phyloP scores from a whole-genome alignment of 2,797 vertebrate species.

The Hypotaenidia philippensis region DNA sequence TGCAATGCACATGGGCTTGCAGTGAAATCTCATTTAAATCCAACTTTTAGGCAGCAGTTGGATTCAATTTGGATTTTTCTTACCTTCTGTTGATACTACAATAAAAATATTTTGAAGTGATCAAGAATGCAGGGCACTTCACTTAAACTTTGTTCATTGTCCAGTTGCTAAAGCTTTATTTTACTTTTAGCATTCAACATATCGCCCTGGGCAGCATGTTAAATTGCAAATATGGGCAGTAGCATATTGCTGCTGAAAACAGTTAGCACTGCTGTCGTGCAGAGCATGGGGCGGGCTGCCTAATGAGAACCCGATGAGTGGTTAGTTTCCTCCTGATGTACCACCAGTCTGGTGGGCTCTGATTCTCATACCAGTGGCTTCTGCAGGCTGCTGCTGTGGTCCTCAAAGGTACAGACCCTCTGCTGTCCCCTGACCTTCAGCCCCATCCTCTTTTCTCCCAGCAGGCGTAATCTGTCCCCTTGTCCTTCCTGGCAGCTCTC shows the following conservation, averaged over 20 bases:
- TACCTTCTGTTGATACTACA: neutral
- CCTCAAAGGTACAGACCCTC: accelerated
- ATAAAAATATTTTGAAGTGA: neutral
- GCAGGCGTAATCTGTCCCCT: accelerated
- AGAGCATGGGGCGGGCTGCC: neutral
- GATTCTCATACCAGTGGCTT: neutral
- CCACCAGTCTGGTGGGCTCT: neutral
- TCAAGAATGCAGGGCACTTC: neutral
- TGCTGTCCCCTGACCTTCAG: neutral
- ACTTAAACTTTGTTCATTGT: neutral
- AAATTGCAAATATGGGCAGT: neutral
- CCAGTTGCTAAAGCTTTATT: neutral
- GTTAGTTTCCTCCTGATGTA: neutral
- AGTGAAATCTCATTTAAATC: neutral
- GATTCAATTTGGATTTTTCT: accelerated
- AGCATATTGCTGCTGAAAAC: neutral
- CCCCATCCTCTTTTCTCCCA: neutral
- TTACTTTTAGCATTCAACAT: accelerated
- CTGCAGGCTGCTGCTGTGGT: neutral
- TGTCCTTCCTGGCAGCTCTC: neutral
- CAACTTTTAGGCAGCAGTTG: neutral
- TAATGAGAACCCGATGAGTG: neutral
- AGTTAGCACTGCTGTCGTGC: accelerated
- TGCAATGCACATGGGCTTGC: neutral
- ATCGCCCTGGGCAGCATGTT: neutral